phyloP scores from a whole-genome alignment of 2,113 vertebrate species.

The Leiothrix lutea region DNA sequence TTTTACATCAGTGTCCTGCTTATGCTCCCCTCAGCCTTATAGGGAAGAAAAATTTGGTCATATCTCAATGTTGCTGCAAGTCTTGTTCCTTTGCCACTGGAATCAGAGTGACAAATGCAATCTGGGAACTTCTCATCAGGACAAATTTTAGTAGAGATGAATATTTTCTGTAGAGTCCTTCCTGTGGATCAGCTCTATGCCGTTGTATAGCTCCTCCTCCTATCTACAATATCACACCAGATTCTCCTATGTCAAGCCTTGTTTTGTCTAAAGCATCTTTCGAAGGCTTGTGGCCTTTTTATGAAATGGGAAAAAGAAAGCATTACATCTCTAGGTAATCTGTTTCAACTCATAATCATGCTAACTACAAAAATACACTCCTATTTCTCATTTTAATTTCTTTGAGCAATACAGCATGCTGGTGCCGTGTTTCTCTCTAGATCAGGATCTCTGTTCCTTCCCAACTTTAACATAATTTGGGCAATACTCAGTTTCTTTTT shows the following conservation, averaged over 20 bases:
- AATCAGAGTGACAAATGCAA: neutral
- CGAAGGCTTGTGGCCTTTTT: neutral
- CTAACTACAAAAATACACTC: neutral
- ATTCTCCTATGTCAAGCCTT: neutral
- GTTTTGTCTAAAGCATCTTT: neutral
- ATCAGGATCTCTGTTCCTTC: neutral
- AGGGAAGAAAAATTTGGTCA: conserved; percentile 43
- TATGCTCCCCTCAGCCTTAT: neutral
- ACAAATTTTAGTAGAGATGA: neutral
- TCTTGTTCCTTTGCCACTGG: neutral
- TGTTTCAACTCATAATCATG: neutral
- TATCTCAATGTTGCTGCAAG: neutral
- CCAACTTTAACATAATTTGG: neutral
- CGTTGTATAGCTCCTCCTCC: neutral
- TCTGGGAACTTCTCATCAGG: neutral
- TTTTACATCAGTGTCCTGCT: neutral
- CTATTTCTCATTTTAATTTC: neutral
- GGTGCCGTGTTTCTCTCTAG: neutral
- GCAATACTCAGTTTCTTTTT: neutral
- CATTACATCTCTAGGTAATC: neutral
- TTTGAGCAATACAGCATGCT: neutral
- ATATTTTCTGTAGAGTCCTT: neutral
- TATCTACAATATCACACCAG: neutral
- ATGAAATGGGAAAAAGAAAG: neutral
- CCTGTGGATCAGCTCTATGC: neutral